These are phyloP conservation scores for Arbacia lixula DNA, from an alignment of 53 echinoderm and acorn worm species.

Conservation along the genomic window DNA sequence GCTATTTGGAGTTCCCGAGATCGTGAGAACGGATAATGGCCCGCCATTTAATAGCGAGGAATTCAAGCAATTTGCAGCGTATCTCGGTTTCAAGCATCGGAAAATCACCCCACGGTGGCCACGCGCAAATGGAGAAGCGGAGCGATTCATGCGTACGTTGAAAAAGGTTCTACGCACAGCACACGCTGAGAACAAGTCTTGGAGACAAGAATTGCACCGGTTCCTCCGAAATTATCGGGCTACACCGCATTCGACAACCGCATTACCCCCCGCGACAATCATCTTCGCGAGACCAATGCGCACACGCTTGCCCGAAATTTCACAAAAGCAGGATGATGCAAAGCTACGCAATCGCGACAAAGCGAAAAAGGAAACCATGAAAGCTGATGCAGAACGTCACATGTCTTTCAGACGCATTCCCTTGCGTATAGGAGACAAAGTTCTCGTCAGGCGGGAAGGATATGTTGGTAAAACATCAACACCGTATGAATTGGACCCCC, in stretches of 20 bases:
- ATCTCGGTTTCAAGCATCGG: slow-evolving; percentile 70
- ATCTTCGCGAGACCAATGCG: slow-evolving; percentile 44
- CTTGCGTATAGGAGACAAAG: neutral
- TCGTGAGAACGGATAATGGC: slow-evolving; percentile 73
- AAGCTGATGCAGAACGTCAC: slow-evolving; percentile 52
- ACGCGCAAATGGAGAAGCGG: slow-evolving; percentile 65
- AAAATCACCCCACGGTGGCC: slow-evolving; percentile 73
- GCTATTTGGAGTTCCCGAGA: slow-evolving; percentile 61
- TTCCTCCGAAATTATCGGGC: slow-evolving; percentile 62
- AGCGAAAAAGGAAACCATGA: slow-evolving; percentile 55
- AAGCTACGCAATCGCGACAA: slow-evolving; percentile 65
- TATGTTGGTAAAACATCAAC: slow-evolving; percentile 40
- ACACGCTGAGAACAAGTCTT: slow-evolving; percentile 7
- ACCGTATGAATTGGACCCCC: slow-evolving; percentile 45
- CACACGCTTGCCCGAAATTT: slow-evolving; percentile 39
- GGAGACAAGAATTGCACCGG: neutral
- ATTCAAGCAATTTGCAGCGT: slow-evolving; percentile 58
- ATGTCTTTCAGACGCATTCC: neutral
- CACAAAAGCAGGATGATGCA: neutral
- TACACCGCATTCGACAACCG: slow-evolving; percentile 41
- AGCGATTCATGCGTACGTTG: slow-evolving; percentile 64
- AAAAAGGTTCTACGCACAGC: slow-evolving; percentile 70
- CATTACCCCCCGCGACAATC: slow-evolving; percentile 18
- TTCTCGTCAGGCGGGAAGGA: slow-evolving; percentile 52
- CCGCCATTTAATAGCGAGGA: slow-evolving; percentile 73